A percentile compares a stretch with the other conserved stretches of the same genome.
These are phyloP conservation scores for Carlito syrichta DNA, from an alignment of 2,113 vertebrate species.

Conservation along the genomic window DNA sequence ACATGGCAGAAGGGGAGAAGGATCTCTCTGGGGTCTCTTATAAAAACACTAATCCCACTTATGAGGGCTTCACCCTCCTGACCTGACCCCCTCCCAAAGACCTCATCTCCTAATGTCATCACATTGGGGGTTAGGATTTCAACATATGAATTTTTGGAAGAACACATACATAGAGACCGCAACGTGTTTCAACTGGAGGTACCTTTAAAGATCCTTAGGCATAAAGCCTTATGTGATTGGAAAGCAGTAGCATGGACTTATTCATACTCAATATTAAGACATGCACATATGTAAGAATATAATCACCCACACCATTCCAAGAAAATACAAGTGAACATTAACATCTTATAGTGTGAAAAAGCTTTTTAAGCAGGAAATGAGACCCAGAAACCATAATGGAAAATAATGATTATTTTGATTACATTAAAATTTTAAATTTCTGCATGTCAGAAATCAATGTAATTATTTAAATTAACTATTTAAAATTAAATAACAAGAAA, in stretches of 20 bases:
- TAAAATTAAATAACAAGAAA: neutral
- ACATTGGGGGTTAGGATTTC: neutral
- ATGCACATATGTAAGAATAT: neutral
- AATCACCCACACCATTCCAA: neutral
- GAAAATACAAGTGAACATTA: neutral
- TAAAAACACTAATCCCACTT: neutral
- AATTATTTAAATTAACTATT: too few species aligned
- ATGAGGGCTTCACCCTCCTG: neutral
- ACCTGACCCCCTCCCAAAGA: neutral
- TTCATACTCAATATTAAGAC: neutral
- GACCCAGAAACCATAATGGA: neutral
- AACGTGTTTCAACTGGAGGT: neutral
- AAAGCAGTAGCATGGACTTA: neutral
- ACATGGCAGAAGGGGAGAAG: neutral
- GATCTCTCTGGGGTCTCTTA: neutral
- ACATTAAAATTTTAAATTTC: neutral
- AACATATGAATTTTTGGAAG: neutral
- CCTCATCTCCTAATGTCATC: neutral
- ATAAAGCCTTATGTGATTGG: neutral
- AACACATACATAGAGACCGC: neutral
- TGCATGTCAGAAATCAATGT: neutral
- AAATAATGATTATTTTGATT: neutral
- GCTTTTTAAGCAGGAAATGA: neutral
- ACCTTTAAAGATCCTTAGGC: neutral
- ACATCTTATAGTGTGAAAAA: neutral